phyloP scores from a whole-genome alignment of 2,797 vertebrate genomes.

The Phoebastria nigripes region DNA sequence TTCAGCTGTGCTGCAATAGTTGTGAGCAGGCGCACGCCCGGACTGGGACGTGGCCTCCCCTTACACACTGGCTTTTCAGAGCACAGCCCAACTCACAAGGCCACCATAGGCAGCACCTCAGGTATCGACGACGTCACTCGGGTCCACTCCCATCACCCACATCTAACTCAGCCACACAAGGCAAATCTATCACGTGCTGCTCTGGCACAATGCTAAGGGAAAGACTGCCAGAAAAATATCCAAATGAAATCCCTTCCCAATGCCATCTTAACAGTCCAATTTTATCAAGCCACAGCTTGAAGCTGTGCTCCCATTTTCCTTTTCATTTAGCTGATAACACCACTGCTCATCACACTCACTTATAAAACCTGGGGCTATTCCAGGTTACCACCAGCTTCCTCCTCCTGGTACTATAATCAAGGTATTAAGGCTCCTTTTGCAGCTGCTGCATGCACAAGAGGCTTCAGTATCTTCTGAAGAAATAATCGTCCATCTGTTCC shows the following conservation, averaged over 20 bases:
- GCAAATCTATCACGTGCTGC: too few species aligned
- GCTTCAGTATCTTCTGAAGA: background rate
- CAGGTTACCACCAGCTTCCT: background rate
- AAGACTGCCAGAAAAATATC: background rate
- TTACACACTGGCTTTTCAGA: background rate
- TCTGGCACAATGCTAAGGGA: background rate
- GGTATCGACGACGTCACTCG: background rate
- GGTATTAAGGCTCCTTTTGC: background rate
- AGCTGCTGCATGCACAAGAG: background rate
- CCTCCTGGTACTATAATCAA: background rate
- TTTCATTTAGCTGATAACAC: background rate
- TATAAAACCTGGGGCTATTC: background rate
- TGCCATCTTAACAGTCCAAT: background rate
- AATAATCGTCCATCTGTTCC: background rate
- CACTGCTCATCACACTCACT: background rate
- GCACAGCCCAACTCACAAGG: too few species aligned
- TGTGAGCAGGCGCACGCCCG: accelerated
- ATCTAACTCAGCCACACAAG: background rate
- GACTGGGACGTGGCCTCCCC: background rate
- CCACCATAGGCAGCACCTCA: background rate
- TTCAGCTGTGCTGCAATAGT: too few species aligned
- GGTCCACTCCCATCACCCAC: background rate
- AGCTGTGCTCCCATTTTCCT: background rate
- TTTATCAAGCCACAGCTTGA: background rate
- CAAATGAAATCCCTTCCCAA: background rate